phyloP scores from a whole-genome alignment of 2,113 vertebrate species.

The Theristicus caerulescens region DNA sequence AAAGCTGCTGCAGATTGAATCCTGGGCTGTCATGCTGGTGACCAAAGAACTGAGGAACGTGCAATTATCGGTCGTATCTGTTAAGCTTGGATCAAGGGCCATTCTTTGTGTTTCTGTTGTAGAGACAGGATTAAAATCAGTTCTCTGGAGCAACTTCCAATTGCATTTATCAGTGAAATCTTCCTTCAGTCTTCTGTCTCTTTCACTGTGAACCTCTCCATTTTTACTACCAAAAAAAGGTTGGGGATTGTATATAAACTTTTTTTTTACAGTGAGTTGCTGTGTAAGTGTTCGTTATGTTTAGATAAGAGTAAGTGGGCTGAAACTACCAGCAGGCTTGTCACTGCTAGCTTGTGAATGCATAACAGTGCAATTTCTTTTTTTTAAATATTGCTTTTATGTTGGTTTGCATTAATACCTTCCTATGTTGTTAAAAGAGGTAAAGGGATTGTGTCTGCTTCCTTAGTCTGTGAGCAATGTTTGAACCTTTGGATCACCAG shows the following conservation, averaged over 20 bases:
- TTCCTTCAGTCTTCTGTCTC: neutral
- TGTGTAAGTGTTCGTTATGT: neutral
- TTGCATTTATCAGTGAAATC: neutral
- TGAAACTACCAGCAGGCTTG: neutral
- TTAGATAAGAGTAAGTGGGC: neutral
- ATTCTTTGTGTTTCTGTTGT: neutral
- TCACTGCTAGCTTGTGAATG: neutral
- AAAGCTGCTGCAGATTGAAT: neutral
- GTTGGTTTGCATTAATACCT: neutral
- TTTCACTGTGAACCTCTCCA: neutral
- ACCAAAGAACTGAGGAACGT: neutral
- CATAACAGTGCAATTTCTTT: neutral
- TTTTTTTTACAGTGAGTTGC: neutral
- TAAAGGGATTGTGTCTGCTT: neutral
- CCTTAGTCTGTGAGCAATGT: neutral
- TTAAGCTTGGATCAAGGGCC: neutral
- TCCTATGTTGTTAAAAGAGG: neutral
- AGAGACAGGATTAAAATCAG: neutral
- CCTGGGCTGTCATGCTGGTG: neutral
- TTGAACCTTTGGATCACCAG: neutral
- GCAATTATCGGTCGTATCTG: neutral
- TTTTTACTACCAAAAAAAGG: neutral
- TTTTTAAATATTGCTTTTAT: neutral
- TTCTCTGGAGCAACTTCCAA: neutral
- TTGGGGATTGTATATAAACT: neutral